phyloP scores from a whole-genome alignment of 1,140 invertebrate genomes.

The Anoplophora glabripennis region DNA sequence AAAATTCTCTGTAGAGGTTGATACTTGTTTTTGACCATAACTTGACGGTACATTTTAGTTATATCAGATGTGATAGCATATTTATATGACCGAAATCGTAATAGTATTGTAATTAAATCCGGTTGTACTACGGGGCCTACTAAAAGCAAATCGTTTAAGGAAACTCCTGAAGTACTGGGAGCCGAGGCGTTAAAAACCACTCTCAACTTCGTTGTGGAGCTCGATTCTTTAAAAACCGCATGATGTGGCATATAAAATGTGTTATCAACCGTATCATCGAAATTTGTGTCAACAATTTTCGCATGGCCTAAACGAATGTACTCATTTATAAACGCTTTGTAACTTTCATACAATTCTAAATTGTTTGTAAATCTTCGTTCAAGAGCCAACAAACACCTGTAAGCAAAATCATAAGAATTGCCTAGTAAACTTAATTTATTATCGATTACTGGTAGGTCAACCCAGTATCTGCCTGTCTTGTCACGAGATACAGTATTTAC shows the following conservation, averaged over 20 bases:
- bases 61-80: constrained; percentile 46
- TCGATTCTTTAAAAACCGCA: background rate
- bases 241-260: background rate
- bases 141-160: constrained; percentile 34
- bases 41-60: constrained; percentile 45
- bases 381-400: too few relatives aligned
- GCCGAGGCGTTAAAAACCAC: background rate
- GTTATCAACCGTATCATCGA: too few relatives aligned
- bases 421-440: too few relatives aligned
- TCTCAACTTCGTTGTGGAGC: background rate
- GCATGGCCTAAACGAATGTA: too few relatives aligned
- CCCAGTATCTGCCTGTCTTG: too few relatives aligned
- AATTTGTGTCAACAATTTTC: too few relatives aligned
- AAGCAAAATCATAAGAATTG: too few relatives aligned
- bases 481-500: too few relatives aligned
- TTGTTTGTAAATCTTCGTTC: too few relatives aligned
- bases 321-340: too few relatives aligned
- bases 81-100: constrained; percentile 38
- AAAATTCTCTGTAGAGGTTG: constrained; percentile 13
- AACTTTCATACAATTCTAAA: too few relatives aligned
- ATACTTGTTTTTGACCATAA: constrained; percentile 19
- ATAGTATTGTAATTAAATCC: constrained; percentile 44
- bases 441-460: too few relatives aligned
- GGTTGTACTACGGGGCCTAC: constrained; percentile 49
- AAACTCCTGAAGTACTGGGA: background rate